These are phyloP conservation scores for Ips typographus DNA, from an alignment of 1,140 invertebrate genomes.

Conservation along the genomic window DNA sequence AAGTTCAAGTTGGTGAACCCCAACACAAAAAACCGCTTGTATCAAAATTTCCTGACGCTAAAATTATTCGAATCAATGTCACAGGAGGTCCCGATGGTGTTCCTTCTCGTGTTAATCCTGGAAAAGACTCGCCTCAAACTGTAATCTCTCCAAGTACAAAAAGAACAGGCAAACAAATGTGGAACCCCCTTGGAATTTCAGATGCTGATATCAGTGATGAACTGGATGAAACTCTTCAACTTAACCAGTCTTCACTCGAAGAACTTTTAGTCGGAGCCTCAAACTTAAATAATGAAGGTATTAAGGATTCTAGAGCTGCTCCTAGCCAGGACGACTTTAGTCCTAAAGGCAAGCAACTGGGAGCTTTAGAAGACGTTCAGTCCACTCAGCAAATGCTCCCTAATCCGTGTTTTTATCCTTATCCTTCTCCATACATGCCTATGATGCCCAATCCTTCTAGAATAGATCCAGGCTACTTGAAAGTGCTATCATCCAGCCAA, in stretches of 20 bases:
- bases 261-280: too few relatives aligned
- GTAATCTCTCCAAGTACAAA: too few relatives aligned
- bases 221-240: too few relatives aligned
- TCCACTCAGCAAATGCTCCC: slow-evolving; percentile 33
- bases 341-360: slow-evolving; percentile 26
- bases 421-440: slow-evolving; percentile 35
- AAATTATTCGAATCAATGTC: neutral
- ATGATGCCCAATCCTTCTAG: slow-evolving; percentile 29
- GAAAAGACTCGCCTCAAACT: too few relatives aligned
- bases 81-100: too few relatives aligned
- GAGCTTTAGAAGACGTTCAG: slow-evolving; percentile 32
- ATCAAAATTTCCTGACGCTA: neutral
- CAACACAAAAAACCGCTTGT: neutral
- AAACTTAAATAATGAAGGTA: neutral
- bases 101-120: too few relatives aligned
- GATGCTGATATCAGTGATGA: too few relatives aligned
- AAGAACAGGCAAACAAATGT: too few relatives aligned
- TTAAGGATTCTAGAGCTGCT: neutral
- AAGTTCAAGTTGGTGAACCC: neutral
- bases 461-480: slow-evolving; percentile 36
- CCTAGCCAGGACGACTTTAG: slow-evolving; percentile 12
- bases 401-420: slow-evolving; percentile 43
- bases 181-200: too few relatives aligned
- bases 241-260: too few relatives aligned
- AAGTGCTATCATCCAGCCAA: slow-evolving; percentile 30